Percentiles rank a stretch among this genome's conserved stretches.
phyloP scores from a whole-genome alignment of 2,797 vertebrate genomes.

The Mormyrus hasselquistii region DNA sequence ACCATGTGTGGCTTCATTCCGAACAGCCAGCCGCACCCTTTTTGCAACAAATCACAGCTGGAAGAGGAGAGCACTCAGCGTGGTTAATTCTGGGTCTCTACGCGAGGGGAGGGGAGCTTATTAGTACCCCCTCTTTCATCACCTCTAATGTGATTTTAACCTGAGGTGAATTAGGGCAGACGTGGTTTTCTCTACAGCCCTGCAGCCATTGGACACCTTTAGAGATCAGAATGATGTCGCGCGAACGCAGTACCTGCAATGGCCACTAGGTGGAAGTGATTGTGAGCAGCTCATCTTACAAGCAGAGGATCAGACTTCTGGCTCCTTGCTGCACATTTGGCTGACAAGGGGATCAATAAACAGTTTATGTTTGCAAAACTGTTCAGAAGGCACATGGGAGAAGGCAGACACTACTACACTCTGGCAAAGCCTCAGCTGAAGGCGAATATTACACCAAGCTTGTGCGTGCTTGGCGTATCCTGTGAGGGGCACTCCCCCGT shows the following conservation, averaged over 20 bases:
- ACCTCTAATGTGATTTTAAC: conserved; percentile 7
- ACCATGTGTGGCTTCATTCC: not conserved
- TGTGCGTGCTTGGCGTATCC: not conserved
- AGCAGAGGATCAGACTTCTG: not conserved
- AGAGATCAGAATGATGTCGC: not conserved
- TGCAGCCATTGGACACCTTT: not conserved
- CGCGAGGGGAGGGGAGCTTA: not conserved
- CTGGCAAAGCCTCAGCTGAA: not conserved
- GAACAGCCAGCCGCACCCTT: not conserved
- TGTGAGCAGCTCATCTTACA: not conserved
- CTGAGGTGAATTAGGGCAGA: not conserved
- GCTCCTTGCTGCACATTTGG: not conserved
- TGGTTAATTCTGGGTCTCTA: not conserved
- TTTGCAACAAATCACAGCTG: not conserved
- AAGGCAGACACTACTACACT: not conserved
- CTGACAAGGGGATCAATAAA: not conserved
- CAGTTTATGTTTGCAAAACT: not conserved
- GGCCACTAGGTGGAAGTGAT: conserved; percentile 1
- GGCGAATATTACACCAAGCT: not conserved
- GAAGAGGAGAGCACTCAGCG: not conserved
- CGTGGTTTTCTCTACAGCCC: not conserved
- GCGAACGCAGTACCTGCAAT: not conserved
- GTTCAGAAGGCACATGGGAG: not conserved
- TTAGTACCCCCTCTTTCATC: not conserved
- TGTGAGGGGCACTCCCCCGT: not conserved